Evolutionary conservation across 2,888 invertebrate species (phyloP).

Genomic region (Campaea margaritaria): DNA sequence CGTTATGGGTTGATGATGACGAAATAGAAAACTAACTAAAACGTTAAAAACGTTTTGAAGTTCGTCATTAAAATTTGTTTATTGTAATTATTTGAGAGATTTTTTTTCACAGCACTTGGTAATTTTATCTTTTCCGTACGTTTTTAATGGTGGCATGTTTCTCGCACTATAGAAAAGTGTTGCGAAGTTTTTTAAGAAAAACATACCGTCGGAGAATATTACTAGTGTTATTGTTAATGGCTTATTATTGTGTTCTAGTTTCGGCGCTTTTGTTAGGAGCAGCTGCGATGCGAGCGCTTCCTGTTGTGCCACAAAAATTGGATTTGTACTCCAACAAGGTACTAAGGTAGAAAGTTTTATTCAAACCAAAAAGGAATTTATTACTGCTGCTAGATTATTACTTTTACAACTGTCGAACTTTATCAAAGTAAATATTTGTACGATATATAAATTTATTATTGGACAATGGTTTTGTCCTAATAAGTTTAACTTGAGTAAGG

Average conservation of each 20-base stretch:
- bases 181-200: conserved; percentile 22
- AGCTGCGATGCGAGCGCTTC: conserved; percentile 48
- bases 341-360: background rate
- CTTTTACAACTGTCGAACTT: no score
- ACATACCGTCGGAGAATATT: conserved; percentile 7
- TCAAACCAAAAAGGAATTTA: background rate
- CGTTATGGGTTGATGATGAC: no score
- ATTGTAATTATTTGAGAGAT: no score
- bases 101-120: no score
- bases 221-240: conserved; percentile 6
- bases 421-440: no score
- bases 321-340: conserved; percentile 6
- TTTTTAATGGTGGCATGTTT: background rate
- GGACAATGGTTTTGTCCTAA: no score
- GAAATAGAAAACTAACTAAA: no score
- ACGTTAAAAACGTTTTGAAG: no score
- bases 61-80: no score
- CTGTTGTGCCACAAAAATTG: conserved; percentile 37
- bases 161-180: background rate
- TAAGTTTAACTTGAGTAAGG: no score
- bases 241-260: conserved; percentile 24
- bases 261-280: conserved; percentile 33
- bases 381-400: background rate
- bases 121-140: no score
- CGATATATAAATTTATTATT: no score